These are phyloP conservation scores for Boleophthalmus pectinirostris DNA, from an alignment of 2,113 vertebrate genomes.

Conservation along the genomic window DNA sequence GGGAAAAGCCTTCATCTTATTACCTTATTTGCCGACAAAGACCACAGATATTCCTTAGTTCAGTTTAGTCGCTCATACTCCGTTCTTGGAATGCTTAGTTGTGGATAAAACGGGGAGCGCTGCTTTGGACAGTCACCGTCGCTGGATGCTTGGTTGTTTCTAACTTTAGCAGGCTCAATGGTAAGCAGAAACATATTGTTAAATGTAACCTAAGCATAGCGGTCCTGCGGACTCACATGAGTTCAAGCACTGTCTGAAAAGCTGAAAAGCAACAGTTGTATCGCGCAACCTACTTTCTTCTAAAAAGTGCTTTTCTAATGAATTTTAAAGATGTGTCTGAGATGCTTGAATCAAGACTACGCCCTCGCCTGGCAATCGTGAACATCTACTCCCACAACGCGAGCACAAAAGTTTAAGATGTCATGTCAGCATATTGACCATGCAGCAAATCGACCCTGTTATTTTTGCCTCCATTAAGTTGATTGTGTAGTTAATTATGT, in stretches of 20 bases:
- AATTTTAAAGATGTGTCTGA: background rate
- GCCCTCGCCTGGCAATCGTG: slow-evolving; percentile 39
- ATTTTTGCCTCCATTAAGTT: too few relatives aligned
- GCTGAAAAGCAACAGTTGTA: slow-evolving; percentile 51
- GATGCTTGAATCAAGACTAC: slow-evolving; percentile 36
- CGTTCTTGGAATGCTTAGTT: slow-evolving; percentile 33
- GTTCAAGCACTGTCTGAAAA: background rate
- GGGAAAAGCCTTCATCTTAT: background rate
- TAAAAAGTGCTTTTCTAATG: background rate
- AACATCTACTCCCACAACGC: slow-evolving; percentile 16
- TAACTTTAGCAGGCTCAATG: slow-evolving; percentile 58
- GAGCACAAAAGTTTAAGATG: background rate
- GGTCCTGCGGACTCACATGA: background rate
- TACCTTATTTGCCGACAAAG: background rate
- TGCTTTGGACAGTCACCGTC: slow-evolving; percentile 23
- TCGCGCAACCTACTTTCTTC: background rate
- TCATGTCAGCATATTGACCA: background rate
- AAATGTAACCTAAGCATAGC: background rate
- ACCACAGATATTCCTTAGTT: background rate
- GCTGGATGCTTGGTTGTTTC: slow-evolving; percentile 53
- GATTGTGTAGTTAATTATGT: too few relatives aligned
- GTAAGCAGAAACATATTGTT: slow-evolving; percentile 47
- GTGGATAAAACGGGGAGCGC: slow-evolving; percentile 9
- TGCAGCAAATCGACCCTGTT: too few relatives aligned
- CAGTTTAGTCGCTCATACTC: background rate